A percentile compares a stretch with the other conserved stretches of the same genome.
Conservation (phyloP, 2,888 invertebrate genomes). For the Copidosoma aretas region DNA sequence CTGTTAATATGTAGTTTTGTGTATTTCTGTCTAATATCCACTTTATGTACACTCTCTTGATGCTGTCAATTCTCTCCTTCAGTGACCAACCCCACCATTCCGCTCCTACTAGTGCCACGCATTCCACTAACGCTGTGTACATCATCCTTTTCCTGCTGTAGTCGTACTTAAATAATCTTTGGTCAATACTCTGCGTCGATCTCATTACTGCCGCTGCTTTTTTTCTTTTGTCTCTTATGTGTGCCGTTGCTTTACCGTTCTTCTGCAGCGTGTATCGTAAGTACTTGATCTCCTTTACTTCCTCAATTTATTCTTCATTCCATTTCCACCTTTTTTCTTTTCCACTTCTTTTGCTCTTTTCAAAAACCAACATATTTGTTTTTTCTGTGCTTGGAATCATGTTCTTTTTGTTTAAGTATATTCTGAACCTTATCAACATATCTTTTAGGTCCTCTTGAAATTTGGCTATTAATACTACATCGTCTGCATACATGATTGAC, state of each 20-base stretch:
- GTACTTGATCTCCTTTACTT: neutral
- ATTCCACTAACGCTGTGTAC: neutral
- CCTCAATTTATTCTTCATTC: neutral
- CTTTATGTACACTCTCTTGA: too few species aligned
- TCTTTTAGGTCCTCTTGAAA: conserved; percentile 23
- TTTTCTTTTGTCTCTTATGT: neutral
- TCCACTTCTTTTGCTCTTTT: conserved; percentile 2
- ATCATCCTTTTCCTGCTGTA: neutral
- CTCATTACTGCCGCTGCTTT: neutral
- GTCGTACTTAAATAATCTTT: neutral
- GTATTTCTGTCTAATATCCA: too few species aligned
- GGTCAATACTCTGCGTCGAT: neutral
- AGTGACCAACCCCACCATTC: too few species aligned
- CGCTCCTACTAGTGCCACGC: too few species aligned
- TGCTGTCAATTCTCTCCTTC: too few species aligned
- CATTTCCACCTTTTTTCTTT: neutral
- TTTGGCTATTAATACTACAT: conserved; percentile 25
- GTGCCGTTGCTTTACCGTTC: neutral
- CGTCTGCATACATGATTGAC: conserved; percentile 35
- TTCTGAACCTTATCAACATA: conserved; percentile 19
- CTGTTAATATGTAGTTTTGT: too few species aligned
- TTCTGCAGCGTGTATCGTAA: neutral
- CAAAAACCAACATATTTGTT: conserved; percentile 30
- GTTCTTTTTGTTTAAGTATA: conserved; percentile 21
- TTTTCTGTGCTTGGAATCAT: conserved; percentile 32